Evolutionary conservation across 2,888 invertebrate genomes (phyloP), one percentile per base, ranked within the genome.

Genomic region (Polyommatus iphigenia): DNA sequence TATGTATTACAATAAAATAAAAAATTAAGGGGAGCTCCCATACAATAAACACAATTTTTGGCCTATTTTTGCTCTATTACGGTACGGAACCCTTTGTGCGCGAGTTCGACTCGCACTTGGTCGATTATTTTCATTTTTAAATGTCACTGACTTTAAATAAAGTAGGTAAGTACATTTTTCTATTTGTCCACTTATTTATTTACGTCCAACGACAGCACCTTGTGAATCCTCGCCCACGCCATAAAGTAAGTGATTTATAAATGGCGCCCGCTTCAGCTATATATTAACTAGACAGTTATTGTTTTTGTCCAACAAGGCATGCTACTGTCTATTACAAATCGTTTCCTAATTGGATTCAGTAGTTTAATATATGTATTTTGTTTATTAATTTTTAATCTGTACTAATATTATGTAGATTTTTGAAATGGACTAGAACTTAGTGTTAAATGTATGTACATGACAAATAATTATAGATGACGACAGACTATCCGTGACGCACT

Each of bases 221-320:
- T 67, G 59, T 59, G 59, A 59, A 67, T 29, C 67, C 29, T 67
- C 67, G 67, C 67, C 29, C 67, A 67, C 67, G 67, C 67, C 13
- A 67, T 67, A 67, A 67, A 67, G 29, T 67, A 67, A 67, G 67
- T 67, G 67, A 67, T 67, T 67, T 67, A 67, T 67, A 67, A 32
- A 67, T 67, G 67, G 67, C 67, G 67, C 67, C 67, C 29, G 67
- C 67, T 67, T 67, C 67, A 67, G 67, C 29, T 67, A 67, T 67
- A 67, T 32, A 29, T 67, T 67, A 67, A 18, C 67, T 67, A 67
- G 29, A 67, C 67, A 67, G 29, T 67, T 32, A 67, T 67, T 67
- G 67, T 67, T 67, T 67, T 67, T 67, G 67, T 67, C 29, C 18
- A 67, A 67, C 67, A 67, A 67, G 67, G 29, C 67, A 67, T 67